Evolutionary conservation across 2,888 invertebrate species (phyloP).

Genomic region (Caenorhabditis afra): DNA sequence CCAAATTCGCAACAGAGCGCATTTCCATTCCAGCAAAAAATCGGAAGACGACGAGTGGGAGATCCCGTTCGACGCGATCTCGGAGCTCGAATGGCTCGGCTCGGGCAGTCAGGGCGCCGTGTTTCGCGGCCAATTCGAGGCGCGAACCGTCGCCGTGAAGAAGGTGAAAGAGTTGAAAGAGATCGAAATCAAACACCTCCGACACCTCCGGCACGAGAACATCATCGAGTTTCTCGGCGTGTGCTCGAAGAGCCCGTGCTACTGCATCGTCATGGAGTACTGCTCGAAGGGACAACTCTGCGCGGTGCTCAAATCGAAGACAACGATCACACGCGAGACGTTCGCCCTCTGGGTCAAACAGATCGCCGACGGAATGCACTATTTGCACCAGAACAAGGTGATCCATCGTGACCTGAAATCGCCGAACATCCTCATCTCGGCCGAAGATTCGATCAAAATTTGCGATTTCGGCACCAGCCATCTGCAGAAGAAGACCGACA

Average conservation of each 20-base stretch:
- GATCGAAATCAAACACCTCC: conserved; percentile 92
- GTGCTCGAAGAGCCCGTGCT: conserved; percentile 92
- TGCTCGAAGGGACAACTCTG: conserved; percentile 96
- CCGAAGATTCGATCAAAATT: conserved; percentile 87
- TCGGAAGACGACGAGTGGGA: conserved; percentile 87
- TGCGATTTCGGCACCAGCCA: conserved; percentile 95
- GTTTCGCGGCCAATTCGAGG: conserved; percentile 85
- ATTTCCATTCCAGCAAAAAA: conserved; percentile 23
- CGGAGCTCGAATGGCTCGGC: conserved; percentile 91
- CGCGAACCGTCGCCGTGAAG: conserved; percentile 93
- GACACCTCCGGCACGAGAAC: conserved; percentile 95
- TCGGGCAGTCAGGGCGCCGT: conserved; percentile 97
- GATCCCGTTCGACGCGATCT: conserved; percentile 92
- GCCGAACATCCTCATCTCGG: conserved; percentile 86
- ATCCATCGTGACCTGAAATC: conserved; percentile 98
- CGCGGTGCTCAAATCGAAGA: conserved; percentile 86
- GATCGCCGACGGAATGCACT: conserved; percentile 96
- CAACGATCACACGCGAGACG: conserved; percentile 12
- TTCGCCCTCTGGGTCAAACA: conserved; percentile 84
- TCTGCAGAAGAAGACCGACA: conserved; percentile 65
- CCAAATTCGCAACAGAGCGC: background rate
- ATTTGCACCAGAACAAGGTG: conserved; percentile 95
- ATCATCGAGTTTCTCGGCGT: conserved; percentile 86
- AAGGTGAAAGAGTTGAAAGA: conserved; percentile 93
- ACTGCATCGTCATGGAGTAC: conserved; percentile 97